Percentiles rank a stretch among this genome's conserved stretches.
Conservation (phyloP, 2,888 invertebrate genomes). For the Philereme transversata region DNA sequence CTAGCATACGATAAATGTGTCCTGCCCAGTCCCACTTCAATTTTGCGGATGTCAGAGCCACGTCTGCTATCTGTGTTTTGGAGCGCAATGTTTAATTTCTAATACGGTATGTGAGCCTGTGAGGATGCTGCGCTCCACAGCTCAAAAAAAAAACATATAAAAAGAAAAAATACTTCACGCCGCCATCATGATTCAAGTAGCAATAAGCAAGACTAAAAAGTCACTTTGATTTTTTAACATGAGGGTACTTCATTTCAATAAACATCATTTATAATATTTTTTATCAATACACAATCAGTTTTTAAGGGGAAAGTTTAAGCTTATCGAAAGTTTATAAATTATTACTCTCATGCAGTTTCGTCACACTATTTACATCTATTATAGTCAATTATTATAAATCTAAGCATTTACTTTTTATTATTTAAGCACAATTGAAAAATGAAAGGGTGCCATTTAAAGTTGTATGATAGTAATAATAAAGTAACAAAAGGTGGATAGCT, state of each 20-base stretch:
- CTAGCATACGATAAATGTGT: no score
- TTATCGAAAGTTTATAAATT: slow-evolving; percentile 55
- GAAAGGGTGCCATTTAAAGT: slow-evolving; percentile 21
- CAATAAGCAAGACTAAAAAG: slow-evolving; percentile 34
- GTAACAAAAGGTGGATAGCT: no score
- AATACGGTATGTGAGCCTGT: no score
- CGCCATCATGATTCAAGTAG: no score
- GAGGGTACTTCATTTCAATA: slow-evolving; percentile 70
- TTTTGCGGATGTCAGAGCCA: no score
- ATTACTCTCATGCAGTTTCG: slow-evolving; percentile 65
- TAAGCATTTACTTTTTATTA: slow-evolving; percentile 41
- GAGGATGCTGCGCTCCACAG: no score
- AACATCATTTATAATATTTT: slow-evolving; percentile 61
- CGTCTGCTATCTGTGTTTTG: no score
- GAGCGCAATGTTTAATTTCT: no score
- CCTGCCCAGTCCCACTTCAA: no score
- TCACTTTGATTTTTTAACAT: slow-evolving; percentile 55
- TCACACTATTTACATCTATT: slow-evolving; percentile 71
- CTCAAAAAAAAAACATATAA: no score
- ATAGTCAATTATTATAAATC: slow-evolving; percentile 59
- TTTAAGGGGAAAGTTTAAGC: slow-evolving; percentile 29
- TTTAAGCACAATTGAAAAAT: slow-evolving; percentile 30
- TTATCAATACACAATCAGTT: slow-evolving; percentile 59
- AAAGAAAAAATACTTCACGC: no score
- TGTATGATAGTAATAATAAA: background rate